Conservation (phyloP, 2,797 vertebrate genomes). For the Phylloscopus collybita region DNA sequence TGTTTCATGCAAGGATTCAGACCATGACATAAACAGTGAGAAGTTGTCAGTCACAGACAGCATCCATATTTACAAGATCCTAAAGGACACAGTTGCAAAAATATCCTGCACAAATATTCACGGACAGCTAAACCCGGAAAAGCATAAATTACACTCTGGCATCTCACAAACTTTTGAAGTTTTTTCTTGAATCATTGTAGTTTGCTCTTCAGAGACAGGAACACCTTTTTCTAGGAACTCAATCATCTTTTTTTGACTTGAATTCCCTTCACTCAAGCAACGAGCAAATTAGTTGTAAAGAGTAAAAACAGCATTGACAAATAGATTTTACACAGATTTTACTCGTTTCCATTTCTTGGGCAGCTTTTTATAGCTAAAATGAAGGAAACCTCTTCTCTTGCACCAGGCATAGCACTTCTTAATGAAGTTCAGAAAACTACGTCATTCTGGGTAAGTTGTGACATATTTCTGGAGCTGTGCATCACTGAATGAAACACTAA, state of each 20-base stretch:
- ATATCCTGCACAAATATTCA: slow-evolving; percentile 10
- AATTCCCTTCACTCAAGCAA: slow-evolving; percentile 59
- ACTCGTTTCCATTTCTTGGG: slow-evolving; percentile 53
- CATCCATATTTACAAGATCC: slow-evolving; percentile 1
- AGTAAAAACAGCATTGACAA: slow-evolving; percentile 58
- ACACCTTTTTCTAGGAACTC: slow-evolving; percentile 53
- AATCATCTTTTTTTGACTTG: slow-evolving; percentile 49
- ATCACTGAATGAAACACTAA: background rate
- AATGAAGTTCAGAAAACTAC: slow-evolving; percentile 11
- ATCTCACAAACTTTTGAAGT: background rate
- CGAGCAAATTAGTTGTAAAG: slow-evolving; percentile 58
- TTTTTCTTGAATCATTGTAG: slow-evolving; percentile 19
- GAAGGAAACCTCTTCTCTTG: slow-evolving; percentile 16
- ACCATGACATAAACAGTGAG: background rate
- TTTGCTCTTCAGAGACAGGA: slow-evolving; percentile 62
- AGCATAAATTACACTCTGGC: background rate
- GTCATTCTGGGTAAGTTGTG: background rate
- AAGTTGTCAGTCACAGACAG: background rate
- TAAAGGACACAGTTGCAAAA: background rate
- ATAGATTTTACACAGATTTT: slow-evolving; percentile 51
- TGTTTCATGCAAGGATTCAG: slow-evolving; percentile 11
- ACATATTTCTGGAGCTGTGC: background rate
- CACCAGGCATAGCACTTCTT: slow-evolving; percentile 9
- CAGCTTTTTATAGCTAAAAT: background rate
- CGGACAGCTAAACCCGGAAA: background rate